Evolutionary conservation across 2,113 vertebrate species (phyloP).

Genomic region (Sigmodon hispidus): DNA sequence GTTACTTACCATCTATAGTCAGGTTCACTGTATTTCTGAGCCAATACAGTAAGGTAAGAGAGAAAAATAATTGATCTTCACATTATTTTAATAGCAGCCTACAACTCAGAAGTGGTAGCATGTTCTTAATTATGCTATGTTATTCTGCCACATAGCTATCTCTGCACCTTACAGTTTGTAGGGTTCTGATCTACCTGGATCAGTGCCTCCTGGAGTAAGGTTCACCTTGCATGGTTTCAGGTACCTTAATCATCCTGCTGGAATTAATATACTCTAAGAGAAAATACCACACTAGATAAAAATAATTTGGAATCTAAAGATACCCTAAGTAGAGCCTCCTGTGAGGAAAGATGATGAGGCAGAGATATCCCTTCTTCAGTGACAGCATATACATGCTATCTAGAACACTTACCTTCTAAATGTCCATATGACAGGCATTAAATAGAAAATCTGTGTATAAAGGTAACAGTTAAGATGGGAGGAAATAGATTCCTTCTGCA

Average conservation of each 20-base stretch:
- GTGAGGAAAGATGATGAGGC: background rate
- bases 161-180: background rate
- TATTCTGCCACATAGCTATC: background rate
- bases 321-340: background rate
- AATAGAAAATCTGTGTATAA: background rate
- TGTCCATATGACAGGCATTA: background rate
- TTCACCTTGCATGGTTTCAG: too few species aligned
- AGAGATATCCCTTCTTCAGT: background rate
- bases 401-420: background rate
- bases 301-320: background rate
- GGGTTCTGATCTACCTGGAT: background rate
- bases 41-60: background rate
- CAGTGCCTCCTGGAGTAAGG: too few species aligned
- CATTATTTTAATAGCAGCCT: background rate
- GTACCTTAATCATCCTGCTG: background rate
- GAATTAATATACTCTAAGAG: background rate
- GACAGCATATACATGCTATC: accelerated
- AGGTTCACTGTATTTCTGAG: background rate
- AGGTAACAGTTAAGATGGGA: background rate
- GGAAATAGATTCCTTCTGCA: background rate
- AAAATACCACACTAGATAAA: background rate
- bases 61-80: background rate
- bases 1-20: background rate
- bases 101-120: background rate
- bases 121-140: background rate